Base-by-base conservation (phyloP, 2,797 vertebrate species). In the Eidolon dupreanum region DNA sequence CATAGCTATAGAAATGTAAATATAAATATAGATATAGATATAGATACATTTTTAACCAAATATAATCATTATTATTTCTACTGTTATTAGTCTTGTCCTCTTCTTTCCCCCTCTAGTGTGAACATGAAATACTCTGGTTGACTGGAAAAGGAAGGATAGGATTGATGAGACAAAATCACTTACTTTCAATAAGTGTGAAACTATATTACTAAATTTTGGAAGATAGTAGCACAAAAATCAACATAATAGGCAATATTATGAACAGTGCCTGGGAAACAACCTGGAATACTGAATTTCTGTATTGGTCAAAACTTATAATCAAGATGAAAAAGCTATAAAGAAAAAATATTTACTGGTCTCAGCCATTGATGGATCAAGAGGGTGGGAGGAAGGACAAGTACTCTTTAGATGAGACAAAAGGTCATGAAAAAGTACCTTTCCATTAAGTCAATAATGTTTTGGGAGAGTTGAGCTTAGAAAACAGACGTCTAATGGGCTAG, bases 401-500 rank as follows among this genome's bases (percentile, higher is more conserved):
- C 9, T 77, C 65, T 92, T 79, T n/a, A 88, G 31, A 79, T 2
- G 90, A 86, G 36, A 79, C n/a, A 93, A 78, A 75, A 78, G 78
- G 24, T 31, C 89, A 51, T 36, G 33, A n/a, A 57, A 90, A 93
- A 83, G 5, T 41, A 66, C 33, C 33, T 33, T 73, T 83, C 92
- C 73, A 33, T 33, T 71, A 88, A 16, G 38, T 78, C 65, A 63
- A 65, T 12, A 75, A 33, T 36, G 73, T 90, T 82, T 88, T 68
- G 53, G 36, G 63, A 41, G 19, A 95, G n/a, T 68, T 95, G 51
- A 75, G 68, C 20, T 90, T 94, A 33, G 17, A 49, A 90, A 93
- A 88, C 28, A 91, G 75, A 87, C 74, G 95, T 91, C 88, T 94
- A 65, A 95, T 77, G 85, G 74, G 63, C 73, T 94, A 68, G 36